Evolutionary conservation across 2,888 invertebrate genomes (phyloP).

Genomic region (Baronia brevicornis): DNA sequence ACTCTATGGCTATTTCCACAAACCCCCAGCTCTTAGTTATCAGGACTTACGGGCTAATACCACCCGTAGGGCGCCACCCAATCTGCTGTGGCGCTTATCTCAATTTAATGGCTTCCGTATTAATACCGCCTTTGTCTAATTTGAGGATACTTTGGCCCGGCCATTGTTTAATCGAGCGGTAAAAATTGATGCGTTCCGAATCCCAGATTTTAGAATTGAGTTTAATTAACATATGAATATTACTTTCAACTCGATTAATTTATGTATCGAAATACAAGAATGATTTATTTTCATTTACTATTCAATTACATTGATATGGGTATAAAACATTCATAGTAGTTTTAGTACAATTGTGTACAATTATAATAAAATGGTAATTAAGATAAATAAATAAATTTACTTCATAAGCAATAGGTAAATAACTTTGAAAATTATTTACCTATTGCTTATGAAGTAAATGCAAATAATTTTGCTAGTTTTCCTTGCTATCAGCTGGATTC

Average conservation of each 20-base stretch:
- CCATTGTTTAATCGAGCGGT: conserved; percentile 63
- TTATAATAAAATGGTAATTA: too few species aligned
- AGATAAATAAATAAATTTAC: too few species aligned
- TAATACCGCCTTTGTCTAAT: conserved; percentile 73
- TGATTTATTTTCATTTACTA: too few species aligned
- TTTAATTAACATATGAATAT: conserved; percentile 12
- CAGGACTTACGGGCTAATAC: conserved; percentile 69
- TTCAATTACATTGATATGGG: too few species aligned
- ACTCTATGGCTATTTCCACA: conserved; percentile 47
- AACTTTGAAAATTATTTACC: too few species aligned
- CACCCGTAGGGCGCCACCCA: conserved; percentile 68
- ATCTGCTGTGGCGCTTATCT: conserved; percentile 71
- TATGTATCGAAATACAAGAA: not conserved
- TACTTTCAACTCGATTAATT: too few species aligned
- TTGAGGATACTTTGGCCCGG: conserved; percentile 48
- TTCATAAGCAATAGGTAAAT: too few species aligned
- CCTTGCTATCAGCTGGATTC: too few species aligned
- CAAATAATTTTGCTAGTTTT: too few species aligned
- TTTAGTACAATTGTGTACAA: too few species aligned
- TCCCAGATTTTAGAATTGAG: conserved; percentile 20
- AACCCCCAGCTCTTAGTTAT: conserved; percentile 63
- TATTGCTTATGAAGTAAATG: too few species aligned
- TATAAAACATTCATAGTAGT: too few species aligned
- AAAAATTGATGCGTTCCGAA: conserved; percentile 51
- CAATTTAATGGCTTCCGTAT: conserved; percentile 74